Percentiles rank a stretch among this genome's conserved stretches.
These are phyloP conservation scores for Lobophora halterata DNA, from an alignment of 2,888 invertebrate genomes.

Conservation along the genomic window DNA sequence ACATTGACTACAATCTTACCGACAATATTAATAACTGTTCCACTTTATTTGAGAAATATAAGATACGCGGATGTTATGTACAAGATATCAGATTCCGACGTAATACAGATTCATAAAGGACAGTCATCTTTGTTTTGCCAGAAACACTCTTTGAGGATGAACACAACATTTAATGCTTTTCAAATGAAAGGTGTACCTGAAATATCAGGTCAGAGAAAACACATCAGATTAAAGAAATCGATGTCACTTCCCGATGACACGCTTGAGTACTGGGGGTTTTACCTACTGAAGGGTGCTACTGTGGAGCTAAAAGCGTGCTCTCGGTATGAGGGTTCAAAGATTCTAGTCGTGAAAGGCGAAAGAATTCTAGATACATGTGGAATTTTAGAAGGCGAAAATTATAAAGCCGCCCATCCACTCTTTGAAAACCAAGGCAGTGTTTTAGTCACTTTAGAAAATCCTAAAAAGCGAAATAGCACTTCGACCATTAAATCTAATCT, in stretches of 20 bases:
- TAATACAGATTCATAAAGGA: slow-evolving; percentile 90
- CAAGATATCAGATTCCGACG: slow-evolving; percentile 91
- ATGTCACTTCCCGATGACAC: slow-evolving; percentile 92
- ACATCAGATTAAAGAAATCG: slow-evolving; percentile 89
- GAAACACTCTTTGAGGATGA: slow-evolving; percentile 89
- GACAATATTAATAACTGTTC: slow-evolving; percentile 86
- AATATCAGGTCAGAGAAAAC: slow-evolving; percentile 85
- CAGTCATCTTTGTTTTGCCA: slow-evolving; percentile 91
- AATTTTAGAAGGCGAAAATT: slow-evolving; percentile 85
- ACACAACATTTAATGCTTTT: slow-evolving; percentile 85
- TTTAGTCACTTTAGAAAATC: slow-evolving; percentile 65
- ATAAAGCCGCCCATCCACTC: slow-evolving; percentile 82
- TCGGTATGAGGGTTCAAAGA: slow-evolving; percentile 87
- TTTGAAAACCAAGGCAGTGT: slow-evolving; percentile 82
- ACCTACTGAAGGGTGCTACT: slow-evolving; percentile 87
- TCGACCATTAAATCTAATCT: slow-evolving; percentile 19
- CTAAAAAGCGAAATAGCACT: slow-evolving; percentile 30
- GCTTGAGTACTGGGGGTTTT: slow-evolving; percentile 94
- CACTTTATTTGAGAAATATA: slow-evolving; percentile 88
- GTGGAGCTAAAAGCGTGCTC: slow-evolving; percentile 91
- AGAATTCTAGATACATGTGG: slow-evolving; percentile 89
- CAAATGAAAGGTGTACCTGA: slow-evolving; percentile 86
- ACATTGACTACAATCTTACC: slow-evolving; percentile 88
- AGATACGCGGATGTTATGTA: slow-evolving; percentile 89
- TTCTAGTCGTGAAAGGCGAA: slow-evolving; percentile 90